A percentile compares a stretch with the other conserved stretches of the same genome.
phyloP scores from a whole-genome alignment of 2,113 vertebrate genomes.

The Stigmatopora argus region DNA sequence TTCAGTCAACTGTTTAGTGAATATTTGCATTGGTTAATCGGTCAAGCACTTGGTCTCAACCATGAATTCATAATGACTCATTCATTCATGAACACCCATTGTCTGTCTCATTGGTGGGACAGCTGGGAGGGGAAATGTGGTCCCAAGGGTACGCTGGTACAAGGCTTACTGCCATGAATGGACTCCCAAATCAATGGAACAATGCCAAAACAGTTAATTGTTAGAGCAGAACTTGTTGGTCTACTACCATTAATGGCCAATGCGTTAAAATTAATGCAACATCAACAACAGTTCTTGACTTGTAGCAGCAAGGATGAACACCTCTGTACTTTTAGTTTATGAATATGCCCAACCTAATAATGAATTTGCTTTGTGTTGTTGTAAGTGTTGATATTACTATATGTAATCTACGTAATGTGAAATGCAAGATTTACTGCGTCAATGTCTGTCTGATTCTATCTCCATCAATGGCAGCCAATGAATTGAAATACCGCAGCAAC shows the following conservation, averaged over 20 bases:
- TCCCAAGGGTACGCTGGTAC: conserved; percentile 15
- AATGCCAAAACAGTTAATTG: too few relatives aligned
- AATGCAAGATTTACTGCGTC: too few relatives aligned
- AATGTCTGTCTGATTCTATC: too few relatives aligned
- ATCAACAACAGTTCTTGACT: background rate
- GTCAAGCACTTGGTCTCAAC: background rate
- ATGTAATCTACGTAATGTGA: too few relatives aligned
- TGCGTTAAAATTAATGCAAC: too few relatives aligned
- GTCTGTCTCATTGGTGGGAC: conserved; percentile 16
- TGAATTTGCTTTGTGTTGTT: too few relatives aligned
- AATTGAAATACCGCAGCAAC: too few relatives aligned
- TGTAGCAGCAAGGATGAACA: background rate
- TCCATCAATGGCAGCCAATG: too few relatives aligned
- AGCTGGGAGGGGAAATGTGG: conserved; percentile 55
- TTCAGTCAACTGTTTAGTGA: conserved; percentile 30
- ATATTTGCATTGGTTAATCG: conserved; percentile 26
- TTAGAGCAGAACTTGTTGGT: too few relatives aligned
- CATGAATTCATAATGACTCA: conserved; percentile 36
- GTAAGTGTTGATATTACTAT: too few relatives aligned
- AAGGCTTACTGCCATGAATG: conserved; percentile 26
- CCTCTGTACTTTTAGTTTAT: background rate
- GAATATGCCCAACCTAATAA: too few relatives aligned
- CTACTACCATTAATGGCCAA: too few relatives aligned
- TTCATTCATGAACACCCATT: conserved; percentile 23
- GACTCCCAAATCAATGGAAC: conserved; percentile 4